Evolutionary conservation across 1,140 invertebrate species (phyloP).

Genomic region (Tetramorium simillimum): DNA sequence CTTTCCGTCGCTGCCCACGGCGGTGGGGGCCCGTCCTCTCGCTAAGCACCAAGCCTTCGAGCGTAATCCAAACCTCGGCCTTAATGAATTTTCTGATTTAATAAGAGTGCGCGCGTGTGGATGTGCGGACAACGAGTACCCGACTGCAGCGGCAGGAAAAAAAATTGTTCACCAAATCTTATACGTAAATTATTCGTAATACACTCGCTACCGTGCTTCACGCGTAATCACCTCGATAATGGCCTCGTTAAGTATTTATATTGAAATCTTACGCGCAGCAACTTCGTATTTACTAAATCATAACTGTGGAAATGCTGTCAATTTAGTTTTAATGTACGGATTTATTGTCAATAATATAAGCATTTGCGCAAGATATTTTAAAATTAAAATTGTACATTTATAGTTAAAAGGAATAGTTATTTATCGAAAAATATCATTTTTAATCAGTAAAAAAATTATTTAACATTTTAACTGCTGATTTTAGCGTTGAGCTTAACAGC

Average conservation of each 20-base stretch:
- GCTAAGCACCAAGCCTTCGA: conserved; percentile 40
- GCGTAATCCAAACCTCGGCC: conserved; percentile 50
- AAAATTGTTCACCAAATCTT: neutral
- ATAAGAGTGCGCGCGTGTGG: conserved; percentile 16
- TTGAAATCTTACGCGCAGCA: neutral
- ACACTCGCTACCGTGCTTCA: neutral
- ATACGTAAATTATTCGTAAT: neutral
- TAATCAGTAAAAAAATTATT: neutral
- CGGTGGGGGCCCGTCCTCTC: neutral
- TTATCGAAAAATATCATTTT: neutral
- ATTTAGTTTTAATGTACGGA: neutral
- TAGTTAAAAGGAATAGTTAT: neutral
- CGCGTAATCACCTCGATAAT: conserved; percentile 18
- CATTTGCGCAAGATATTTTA: neutral
- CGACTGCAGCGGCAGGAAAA: neutral
- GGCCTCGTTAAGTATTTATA: neutral
- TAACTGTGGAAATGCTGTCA: too few relatives aligned
- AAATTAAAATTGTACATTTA: neutral
- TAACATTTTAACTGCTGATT: too few relatives aligned
- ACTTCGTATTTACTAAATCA: neutral
- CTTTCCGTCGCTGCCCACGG: neutral
- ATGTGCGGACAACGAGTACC: neutral
- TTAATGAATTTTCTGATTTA: conserved; percentile 59
- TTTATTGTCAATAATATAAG: neutral
- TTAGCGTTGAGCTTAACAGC: too few relatives aligned